Percentiles rank a stretch among this genome's conserved stretches.
Evolutionary conservation across 2,113 vertebrate genomes (phyloP).

Genomic region (Sylvia atricapilla): DNA sequence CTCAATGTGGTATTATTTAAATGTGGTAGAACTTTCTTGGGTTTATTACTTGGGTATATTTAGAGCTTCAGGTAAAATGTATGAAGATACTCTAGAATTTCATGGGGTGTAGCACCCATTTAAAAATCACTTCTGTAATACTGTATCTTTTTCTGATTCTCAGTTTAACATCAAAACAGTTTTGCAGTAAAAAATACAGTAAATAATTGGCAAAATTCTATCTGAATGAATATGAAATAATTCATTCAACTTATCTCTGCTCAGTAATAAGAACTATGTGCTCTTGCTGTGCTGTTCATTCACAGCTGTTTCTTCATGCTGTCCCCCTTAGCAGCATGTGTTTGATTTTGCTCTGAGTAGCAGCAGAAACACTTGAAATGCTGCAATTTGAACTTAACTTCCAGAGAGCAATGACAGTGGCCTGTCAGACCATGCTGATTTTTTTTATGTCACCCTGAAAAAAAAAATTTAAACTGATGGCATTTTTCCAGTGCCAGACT

Average conservation of each 20-base stretch:
- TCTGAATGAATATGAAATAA: background rate
- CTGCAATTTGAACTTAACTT: background rate
- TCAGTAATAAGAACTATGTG: background rate
- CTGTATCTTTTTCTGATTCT: background rate
- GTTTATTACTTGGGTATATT: background rate
- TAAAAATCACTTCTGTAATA: background rate
- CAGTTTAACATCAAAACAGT: background rate
- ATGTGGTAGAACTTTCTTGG: background rate
- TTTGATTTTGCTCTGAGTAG: background rate
- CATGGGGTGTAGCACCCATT: background rate
- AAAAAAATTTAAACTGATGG: background rate
- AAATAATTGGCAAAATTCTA: background rate
- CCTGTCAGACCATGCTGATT: background rate
- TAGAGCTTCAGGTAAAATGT: background rate
- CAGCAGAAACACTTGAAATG: background rate
- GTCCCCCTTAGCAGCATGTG: background rate
- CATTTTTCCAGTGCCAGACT: background rate
- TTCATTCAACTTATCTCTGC: background rate
- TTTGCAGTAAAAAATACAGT: background rate
- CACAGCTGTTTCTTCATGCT: background rate
- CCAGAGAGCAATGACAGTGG: background rate
- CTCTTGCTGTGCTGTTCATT: background rate
- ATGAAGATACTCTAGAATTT: background rate
- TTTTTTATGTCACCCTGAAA: background rate
- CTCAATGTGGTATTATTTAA: no score